Conservation (phyloP, 1,140 invertebrate genomes). For the Zaprionus capensis region DNA sequence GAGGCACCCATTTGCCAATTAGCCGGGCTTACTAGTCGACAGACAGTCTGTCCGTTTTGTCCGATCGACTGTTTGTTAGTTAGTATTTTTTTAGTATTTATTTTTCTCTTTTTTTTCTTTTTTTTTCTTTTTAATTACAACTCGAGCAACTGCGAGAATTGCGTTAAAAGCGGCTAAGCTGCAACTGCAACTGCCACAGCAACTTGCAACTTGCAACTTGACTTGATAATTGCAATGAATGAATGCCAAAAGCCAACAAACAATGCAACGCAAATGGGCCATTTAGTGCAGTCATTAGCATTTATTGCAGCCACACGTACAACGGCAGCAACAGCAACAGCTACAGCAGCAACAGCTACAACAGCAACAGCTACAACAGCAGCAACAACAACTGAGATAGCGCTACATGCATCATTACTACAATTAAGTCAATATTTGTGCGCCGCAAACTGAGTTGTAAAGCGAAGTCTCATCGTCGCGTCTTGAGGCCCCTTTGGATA, state of each 20-base stretch:
- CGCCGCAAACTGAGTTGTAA: conserved; percentile 52
- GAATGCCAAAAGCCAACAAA: conserved; percentile 66
- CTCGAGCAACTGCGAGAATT: conserved; percentile 38
- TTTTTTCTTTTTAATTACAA: conserved; percentile 55
- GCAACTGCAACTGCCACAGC: conserved; percentile 20
- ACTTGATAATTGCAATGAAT: conserved; percentile 72
- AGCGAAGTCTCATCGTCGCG: conserved; percentile 36
- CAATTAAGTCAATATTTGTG: conserved; percentile 63
- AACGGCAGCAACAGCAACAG: conserved; percentile 22
- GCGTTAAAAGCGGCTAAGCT: conserved; percentile 26
- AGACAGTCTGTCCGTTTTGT: conserved; percentile 16
- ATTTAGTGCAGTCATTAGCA: conserved; percentile 77
- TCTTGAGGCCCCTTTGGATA: conserved; percentile 28
- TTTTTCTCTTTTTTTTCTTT: conserved; percentile 21
- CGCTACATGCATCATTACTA: conserved; percentile 57
- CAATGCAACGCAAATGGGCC: conserved; percentile 61
- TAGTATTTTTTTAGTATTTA: conserved; percentile 15
- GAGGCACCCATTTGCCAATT: conserved; percentile 70
- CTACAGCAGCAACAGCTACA: conserved; percentile 14
- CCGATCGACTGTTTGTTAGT: conserved; percentile 8
- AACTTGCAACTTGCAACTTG: conserved; percentile 25
- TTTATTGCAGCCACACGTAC: conserved; percentile 66
- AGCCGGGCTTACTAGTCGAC: conserved; percentile 39
- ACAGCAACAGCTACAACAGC: conserved; percentile 21
- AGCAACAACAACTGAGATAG: conserved; percentile 23